Percentiles rank a stretch among this genome's conserved stretches.
phyloP scores from a whole-genome alignment of 2,888 invertebrate genomes.

The Fissipunctia ypsillon region DNA sequence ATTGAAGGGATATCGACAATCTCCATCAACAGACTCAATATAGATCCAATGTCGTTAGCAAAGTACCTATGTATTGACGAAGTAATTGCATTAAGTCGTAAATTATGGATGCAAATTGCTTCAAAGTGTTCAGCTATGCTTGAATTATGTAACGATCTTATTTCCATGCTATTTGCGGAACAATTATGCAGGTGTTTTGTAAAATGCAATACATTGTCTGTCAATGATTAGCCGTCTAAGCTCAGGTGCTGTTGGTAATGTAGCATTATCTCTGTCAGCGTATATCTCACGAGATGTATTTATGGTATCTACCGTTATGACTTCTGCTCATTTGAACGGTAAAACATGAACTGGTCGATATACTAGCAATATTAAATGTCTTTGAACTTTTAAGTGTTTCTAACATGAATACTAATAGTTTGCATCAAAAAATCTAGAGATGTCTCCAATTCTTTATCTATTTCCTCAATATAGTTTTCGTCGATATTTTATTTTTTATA shows the following conservation, averaged over 20 bases:
- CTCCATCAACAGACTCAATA: slow-evolving; percentile 17
- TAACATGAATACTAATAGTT: slow-evolving; percentile 16
- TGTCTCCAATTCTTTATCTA: neutral
- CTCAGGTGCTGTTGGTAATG: slow-evolving; percentile 40
- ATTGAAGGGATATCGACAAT: neutral
- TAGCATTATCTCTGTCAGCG: slow-evolving; percentile 46
- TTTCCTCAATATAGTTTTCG: neutral
- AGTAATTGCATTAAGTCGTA: slow-evolving; percentile 50
- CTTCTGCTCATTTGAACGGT: slow-evolving; percentile 77
- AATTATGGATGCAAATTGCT: slow-evolving; percentile 60
- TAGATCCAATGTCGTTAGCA: slow-evolving; percentile 25
- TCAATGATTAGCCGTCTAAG: slow-evolving; percentile 44
- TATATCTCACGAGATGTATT: slow-evolving; percentile 58
- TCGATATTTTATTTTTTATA: neutral
- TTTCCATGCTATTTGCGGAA: slow-evolving; percentile 57
- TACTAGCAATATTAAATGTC: slow-evolving; percentile 25
- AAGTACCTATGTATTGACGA: slow-evolving; percentile 37
- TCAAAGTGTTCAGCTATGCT: slow-evolving; percentile 53
- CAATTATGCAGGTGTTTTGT: slow-evolving; percentile 68
- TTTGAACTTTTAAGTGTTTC: slow-evolving; percentile 11
- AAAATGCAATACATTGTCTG: slow-evolving; percentile 58
- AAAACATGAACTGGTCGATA: slow-evolving; percentile 54
- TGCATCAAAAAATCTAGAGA: neutral
- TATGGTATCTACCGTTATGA: slow-evolving; percentile 74
- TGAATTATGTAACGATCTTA: slow-evolving; percentile 51